These are phyloP conservation scores for Drosophila ochracea DNA, from an alignment of 2,888 invertebrate species.

Conservation along the genomic window DNA sequence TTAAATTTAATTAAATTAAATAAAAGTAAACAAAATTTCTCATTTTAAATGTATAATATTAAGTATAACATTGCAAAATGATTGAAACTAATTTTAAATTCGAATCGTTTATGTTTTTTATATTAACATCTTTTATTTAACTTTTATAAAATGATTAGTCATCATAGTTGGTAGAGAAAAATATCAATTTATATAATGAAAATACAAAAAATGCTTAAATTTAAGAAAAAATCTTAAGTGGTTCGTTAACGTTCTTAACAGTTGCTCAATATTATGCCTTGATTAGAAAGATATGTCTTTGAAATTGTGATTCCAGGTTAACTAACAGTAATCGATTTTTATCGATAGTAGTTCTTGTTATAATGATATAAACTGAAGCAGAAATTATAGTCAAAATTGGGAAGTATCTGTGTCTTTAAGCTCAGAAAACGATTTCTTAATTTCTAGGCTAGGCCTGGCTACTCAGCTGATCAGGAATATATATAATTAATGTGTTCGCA, in stretches of 20 bases:
- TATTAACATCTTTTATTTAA: not conserved
- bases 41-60: not conserved
- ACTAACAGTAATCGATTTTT: not conserved
- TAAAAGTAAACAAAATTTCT: not conserved
- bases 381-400: not conserved
- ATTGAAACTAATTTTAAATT: not conserved
- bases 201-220: not conserved
- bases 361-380: not conserved
- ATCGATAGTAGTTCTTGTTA: not conserved
- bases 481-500: not conserved
- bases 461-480: not conserved
- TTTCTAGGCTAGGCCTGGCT: not conserved
- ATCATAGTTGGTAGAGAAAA: not conserved
- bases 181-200: not conserved
- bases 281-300: not conserved
- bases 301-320: not conserved
- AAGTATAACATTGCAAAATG: not conserved
- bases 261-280: too few species aligned
- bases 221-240: too few species aligned
- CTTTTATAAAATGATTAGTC: not conserved
- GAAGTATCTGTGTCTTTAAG: not conserved
- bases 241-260: too few species aligned
- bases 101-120: too few species aligned
- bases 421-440: not conserved
- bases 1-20: not conserved